Evolutionary conservation across 2,888 invertebrate genomes (phyloP), one percentile per base, ranked within the genome.

Genomic region (Artemia sinica): DNA sequence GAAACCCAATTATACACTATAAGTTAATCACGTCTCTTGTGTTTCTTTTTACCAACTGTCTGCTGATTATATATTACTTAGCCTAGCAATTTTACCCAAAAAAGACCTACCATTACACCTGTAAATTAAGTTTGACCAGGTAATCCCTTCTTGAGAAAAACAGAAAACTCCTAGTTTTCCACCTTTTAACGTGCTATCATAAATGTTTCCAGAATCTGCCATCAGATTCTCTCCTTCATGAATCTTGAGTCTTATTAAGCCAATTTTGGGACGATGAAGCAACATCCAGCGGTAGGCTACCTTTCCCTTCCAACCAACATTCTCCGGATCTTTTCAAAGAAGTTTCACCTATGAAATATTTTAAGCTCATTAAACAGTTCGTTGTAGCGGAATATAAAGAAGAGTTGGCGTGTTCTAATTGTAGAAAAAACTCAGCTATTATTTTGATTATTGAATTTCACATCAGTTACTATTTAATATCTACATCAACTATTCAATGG

Each of bases 121-220:
- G 77, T 95, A 95, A 14, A 90, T 87, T 74, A 96, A 83, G 79
- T 95, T 91, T 8, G 95, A 95, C 95, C 95, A 96, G 76, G 94
- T 94, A 76, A 96, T 91, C 86, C 87, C 90, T 78, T 94, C 92
- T 77, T 96, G 95, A 0, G 95, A 95, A 83, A 96, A 96, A 75
- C 94, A 94, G 81, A 93, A 93, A 10, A 95, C 95, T 0, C 96
- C 96, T 5, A 96, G 82, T 10, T 89, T 81, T 8, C 96, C 96
- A n/a, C 95, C 96, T 75, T 88, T 87, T n/a, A 94, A 81, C 0
- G 90, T 91, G 65, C 83, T 84, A 77, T 96, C 95, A 75, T 87
- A 93, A 7, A 94, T 84, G 76, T 95, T 95, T 7, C 91, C 91
- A 0, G 95, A 94, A 79, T 96, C 95, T 0, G 91, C 87, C 0